Conservation (phyloP, 2,888 invertebrate genomes). For the Mantis religiosa region DNA sequence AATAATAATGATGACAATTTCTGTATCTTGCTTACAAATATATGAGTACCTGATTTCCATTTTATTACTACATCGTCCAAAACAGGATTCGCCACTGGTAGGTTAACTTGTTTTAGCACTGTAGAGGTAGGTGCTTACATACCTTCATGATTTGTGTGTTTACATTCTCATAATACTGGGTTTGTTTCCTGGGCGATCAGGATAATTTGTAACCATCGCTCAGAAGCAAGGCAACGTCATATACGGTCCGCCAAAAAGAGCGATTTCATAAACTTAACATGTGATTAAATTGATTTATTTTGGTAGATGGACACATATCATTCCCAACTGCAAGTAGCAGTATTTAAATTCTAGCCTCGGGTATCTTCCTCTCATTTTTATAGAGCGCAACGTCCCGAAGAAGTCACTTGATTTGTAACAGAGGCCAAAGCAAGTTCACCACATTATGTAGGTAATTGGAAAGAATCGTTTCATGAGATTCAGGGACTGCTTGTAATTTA, state of each 20-base stretch:
- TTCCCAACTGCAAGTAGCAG: background rate
- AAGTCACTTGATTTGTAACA: background rate
- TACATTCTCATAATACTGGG: background rate
- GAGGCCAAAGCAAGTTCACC: background rate
- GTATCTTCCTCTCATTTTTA: background rate
- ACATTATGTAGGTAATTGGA: background rate
- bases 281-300: background rate
- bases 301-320: background rate
- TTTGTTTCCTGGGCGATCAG: background rate
- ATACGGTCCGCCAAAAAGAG: background rate
- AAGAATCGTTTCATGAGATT: background rate
- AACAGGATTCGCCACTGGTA: too few relatives aligned
- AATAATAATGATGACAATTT: too few relatives aligned
- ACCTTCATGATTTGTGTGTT: background rate
- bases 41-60: too few relatives aligned
- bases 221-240: background rate
- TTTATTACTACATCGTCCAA: too few relatives aligned
- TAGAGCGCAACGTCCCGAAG: background rate
- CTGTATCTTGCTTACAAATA: too few relatives aligned
- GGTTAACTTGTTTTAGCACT: too few relatives aligned
- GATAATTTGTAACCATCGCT: background rate
- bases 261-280: background rate
- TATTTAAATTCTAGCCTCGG: background rate
- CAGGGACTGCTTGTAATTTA: too few relatives aligned
- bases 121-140: background rate